These are phyloP conservation scores for Crossocerus cetratus DNA, from an alignment of 2,888 invertebrate species.

Conservation along the genomic window DNA sequence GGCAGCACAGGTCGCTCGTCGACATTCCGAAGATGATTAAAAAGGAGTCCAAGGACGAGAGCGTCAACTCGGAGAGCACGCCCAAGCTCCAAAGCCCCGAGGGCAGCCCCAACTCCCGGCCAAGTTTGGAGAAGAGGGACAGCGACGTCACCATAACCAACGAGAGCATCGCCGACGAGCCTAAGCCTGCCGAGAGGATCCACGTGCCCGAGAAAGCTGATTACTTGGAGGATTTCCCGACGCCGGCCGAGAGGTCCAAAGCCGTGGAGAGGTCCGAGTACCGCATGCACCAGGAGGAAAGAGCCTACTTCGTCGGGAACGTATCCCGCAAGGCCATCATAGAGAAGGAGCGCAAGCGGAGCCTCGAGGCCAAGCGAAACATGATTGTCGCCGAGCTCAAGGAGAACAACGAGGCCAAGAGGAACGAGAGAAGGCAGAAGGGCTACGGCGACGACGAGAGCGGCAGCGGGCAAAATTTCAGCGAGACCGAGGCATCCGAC, in stretches of 20 bases:
- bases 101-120: slow-evolving; percentile 44
- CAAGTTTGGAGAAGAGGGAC: slow-evolving; percentile 64
- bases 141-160: slow-evolving; percentile 71
- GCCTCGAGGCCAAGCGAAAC: slow-evolving; percentile 73
- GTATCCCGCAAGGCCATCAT: slow-evolving; percentile 74
- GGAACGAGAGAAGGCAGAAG: slow-evolving; percentile 68
- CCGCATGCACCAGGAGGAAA: slow-evolving; percentile 65
- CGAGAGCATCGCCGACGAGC: slow-evolving; percentile 64
- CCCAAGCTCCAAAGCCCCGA: slow-evolving; percentile 60
- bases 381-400: slow-evolving; percentile 74
- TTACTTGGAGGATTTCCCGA: slow-evolving; percentile 73
- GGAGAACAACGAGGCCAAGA: slow-evolving; percentile 72
- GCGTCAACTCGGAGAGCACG: slow-evolving; percentile 56
- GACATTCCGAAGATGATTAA: slow-evolving; percentile 82
- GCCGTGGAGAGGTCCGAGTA: slow-evolving; percentile 68
- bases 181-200: slow-evolving; percentile 72
- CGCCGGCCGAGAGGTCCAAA: slow-evolving; percentile 73
- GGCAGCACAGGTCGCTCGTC: slow-evolving; percentile 91
- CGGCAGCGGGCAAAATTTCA: slow-evolving; percentile 70
- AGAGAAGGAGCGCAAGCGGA: slow-evolving; percentile 74
- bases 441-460: slow-evolving; percentile 70
- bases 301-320: slow-evolving; percentile 73
- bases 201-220: slow-evolving; percentile 70
- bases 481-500: slow-evolving; percentile 75
- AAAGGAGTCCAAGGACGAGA: slow-evolving; percentile 73